Base-by-base conservation (phyloP, 30 jellyfish, hydroid and myxozoan species). In the Cassiopea andromeda region DNA sequence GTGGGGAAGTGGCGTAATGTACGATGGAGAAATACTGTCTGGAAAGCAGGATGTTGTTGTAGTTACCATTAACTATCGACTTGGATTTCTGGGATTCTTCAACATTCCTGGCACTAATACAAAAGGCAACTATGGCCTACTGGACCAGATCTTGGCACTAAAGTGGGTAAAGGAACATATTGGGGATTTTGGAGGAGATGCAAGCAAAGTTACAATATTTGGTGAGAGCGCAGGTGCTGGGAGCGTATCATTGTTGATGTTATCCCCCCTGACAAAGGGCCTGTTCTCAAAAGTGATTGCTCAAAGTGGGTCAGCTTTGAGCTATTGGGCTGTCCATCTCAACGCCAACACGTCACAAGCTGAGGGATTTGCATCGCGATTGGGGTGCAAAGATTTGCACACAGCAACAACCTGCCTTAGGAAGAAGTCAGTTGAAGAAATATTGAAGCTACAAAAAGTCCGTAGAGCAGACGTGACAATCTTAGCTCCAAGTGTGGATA, bases 1-100 rank as follows among this genome's bases (percentile, higher is more conserved):
- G 3, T 0, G 5, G 1, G 90, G 95, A 0, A 0, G 86, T 2
- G 88, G 77, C 7, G 17, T 68, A n/a, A 27, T 60, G 46, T 87
- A 87, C 86, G 44, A 78, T 78, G 90, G 90, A 4, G 74, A 78
- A 46, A 58, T 71, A 43, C 45, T 80, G 44, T 80, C 95, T 1
- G 85, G 80, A 27, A 54, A 15, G 38, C 38, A 69, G 16, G 76
- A 74, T 57, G 90, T 87, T 44, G 78, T 87, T 47, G 77, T 80
- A 60, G 95, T 87, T 5, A 69, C 90, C 14, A 78, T 79, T 70
- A 80, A 78, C 85, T 87, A 87, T 81, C 90, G 95, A 46, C 83
- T 87, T 18, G 95, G 95, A 7, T 50, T 87, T 70, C 87, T 87
- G 69, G 95, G 95, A 18, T 87, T 87, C 67, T 77, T 87, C 72